Conservation (phyloP, 2,888 invertebrate species). For the Cerastis leucographa region DNA sequence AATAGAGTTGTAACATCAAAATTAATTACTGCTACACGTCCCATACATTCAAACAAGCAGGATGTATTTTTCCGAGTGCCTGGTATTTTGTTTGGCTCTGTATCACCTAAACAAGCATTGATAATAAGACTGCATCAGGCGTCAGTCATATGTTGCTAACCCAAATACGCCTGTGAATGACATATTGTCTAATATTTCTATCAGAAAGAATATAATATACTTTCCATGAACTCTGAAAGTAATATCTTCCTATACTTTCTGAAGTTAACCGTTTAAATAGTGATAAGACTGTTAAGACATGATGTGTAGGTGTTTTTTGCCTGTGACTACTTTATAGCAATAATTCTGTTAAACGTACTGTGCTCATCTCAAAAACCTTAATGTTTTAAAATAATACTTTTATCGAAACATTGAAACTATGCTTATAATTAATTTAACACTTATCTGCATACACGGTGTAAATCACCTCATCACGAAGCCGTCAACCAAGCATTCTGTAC, state of each 20-base stretch:
- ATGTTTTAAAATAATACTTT: not conserved
- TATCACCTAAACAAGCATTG: conserved; percentile 11
- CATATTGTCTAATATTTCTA: not conserved
- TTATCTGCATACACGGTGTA: too few species aligned
- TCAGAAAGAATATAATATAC: not conserved
- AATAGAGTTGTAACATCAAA: not conserved
- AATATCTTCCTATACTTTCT: not conserved
- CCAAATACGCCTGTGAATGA: not conserved
- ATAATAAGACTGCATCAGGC: conserved; percentile 18
- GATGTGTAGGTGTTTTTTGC: not conserved
- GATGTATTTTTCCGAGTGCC: conserved; percentile 3
- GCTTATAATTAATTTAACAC: not conserved
- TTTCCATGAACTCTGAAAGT: not conserved
- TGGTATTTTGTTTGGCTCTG: not conserved
- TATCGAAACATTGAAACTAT: not conserved
- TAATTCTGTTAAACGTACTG: not conserved
- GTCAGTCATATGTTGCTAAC: not conserved
- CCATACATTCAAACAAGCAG: not conserved
- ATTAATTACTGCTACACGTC: not conserved
- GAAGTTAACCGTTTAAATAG: not conserved
- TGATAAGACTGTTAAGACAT: not conserved
- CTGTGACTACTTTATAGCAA: conserved; percentile 27
- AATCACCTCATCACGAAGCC: too few species aligned
- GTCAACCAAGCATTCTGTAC: too few species aligned
- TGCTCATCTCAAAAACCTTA: not conserved